Percentiles rank a stretch among this genome's conserved stretches.
These are phyloP conservation scores for Ficedula albicollis DNA, from an alignment of 2,797 vertebrate genomes.

Conservation along the genomic window DNA sequence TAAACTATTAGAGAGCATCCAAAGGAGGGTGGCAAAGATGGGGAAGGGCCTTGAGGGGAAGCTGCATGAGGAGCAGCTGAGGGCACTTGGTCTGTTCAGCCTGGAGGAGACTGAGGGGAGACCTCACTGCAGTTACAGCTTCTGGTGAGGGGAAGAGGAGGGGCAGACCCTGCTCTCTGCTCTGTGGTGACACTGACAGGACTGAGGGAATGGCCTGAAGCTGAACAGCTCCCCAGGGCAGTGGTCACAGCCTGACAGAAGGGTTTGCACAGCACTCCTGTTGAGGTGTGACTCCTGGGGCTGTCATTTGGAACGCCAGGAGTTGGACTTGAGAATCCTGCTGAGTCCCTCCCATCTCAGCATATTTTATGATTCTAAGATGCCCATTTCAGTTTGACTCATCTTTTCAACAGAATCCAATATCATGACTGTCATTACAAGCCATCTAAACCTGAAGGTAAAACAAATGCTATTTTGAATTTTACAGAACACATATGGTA, in stretches of 20 bases:
- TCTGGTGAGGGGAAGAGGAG: not conserved
- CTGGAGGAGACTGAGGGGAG: not conserved
- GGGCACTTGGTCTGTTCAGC: not conserved
- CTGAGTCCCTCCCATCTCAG: not conserved
- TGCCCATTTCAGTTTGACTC: not conserved
- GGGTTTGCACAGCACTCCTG: not conserved
- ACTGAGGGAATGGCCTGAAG: fast-evolving
- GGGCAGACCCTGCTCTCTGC: not conserved
- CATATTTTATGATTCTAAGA: not conserved
- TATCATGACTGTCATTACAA: not conserved
- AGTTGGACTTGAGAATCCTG: not conserved
- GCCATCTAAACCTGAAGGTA: not conserved
- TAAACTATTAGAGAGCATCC: not conserved
- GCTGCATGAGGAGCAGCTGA: fast-evolving
- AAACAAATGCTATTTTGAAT: not conserved
- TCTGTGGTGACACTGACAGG: not conserved
- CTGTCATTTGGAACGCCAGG: not conserved
- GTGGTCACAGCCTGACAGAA: not conserved
- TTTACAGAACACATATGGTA: not conserved
- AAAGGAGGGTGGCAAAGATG: not conserved
- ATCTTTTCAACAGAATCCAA: not conserved
- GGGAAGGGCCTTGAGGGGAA: not conserved
- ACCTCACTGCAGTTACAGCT: not conserved
- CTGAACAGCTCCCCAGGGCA: not conserved
- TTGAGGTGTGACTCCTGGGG: not conserved